Base-by-base conservation (phyloP, 2,888 invertebrate genomes). In the Pseudococcus longispinus region DNA sequence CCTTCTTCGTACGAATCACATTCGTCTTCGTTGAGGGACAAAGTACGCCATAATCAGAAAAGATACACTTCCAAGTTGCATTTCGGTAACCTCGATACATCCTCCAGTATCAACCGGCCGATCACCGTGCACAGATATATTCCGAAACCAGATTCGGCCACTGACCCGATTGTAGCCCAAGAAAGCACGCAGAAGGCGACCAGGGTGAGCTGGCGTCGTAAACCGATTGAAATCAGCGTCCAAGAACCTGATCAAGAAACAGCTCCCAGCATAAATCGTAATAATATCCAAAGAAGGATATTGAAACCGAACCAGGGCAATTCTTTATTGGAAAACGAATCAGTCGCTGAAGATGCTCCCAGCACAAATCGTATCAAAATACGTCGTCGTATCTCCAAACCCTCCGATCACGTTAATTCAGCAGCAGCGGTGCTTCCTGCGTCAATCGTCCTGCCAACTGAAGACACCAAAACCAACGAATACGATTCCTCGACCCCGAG, bases 261-360 rank as follows among this genome's bases (percentile, higher is more conserved):
- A 88, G 92, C 93, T 88, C 91, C 93, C 87, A 92, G 93, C 90
- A 94, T 95, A 85, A 92, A 93, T 91, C 93, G 95, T 46, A 74
- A 74, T 18, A 85, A 85, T 29, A 85, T 85, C 42, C 85, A 85
- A 46, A 70, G 85, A 70, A 42, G 85, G 46, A 85, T 85, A 85
- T 26, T 74, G 51, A 85, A 85, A 77, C 85, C 85, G n/a, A 77
- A 51, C 29, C 85, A 85, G 37, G 85, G 85, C 9, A 85, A 85
- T 29, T 77, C 77, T n/a, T 29, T 85, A 11, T 18, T 85, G n/a
- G 85, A 85, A 5, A 77, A 29, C 77, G 46, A 42, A 18, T 8
- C 29, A 6, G 51, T 51, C 37, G 77, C 70, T n/a, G 74, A 85
- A 26, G 85, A 85, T 26, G 44, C 74, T 13, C 42, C 85, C 2